A percentile compares a stretch with the other conserved stretches of the same genome.
phyloP scores from a whole-genome alignment of 2,797 vertebrate species.

The Pogoniulus pusillus region DNA sequence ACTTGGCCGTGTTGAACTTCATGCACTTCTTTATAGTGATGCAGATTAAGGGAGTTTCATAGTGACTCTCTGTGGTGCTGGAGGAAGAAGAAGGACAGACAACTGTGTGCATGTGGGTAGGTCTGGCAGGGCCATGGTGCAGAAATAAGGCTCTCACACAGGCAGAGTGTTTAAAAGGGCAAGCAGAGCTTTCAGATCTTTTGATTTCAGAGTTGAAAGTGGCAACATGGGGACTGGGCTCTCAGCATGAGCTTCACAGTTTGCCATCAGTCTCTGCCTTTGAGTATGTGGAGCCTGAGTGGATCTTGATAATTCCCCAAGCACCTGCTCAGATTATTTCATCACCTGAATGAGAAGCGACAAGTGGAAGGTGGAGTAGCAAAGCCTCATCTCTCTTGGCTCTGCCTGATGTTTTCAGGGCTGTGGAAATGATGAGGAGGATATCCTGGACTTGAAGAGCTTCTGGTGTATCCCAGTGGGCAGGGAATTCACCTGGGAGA shows the following conservation, averaged over 20 bases:
- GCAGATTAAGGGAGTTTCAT: background rate
- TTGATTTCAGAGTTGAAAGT: slow-evolving; percentile 33
- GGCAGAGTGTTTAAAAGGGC: background rate
- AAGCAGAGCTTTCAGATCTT: slow-evolving; percentile 14
- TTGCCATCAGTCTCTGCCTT: slow-evolving; percentile 3
- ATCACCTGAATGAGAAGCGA: slow-evolving; percentile 27
- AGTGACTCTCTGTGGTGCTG: background rate
- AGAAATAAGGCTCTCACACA: background rate
- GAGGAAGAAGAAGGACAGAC: background rate
- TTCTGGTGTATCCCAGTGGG: background rate
- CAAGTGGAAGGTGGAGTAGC: background rate
- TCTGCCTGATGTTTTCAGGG: background rate
- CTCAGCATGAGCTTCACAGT: background rate
- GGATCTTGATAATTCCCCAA: slow-evolving; percentile 15
- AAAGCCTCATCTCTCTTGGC: background rate
- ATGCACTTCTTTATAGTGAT: background rate
- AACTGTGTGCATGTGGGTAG: background rate
- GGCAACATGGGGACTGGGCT: background rate
- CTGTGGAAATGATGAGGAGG: background rate
- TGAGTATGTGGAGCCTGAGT: background rate
- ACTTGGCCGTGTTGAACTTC: too few species aligned
- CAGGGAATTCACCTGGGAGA: background rate
- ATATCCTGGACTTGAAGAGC: background rate
- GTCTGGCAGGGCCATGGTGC: background rate
- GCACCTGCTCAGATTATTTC: slow-evolving; percentile 46